phyloP scores from a whole-genome alignment of 2,888 invertebrate genomes.

The Drosophila setosimentum region DNA sequence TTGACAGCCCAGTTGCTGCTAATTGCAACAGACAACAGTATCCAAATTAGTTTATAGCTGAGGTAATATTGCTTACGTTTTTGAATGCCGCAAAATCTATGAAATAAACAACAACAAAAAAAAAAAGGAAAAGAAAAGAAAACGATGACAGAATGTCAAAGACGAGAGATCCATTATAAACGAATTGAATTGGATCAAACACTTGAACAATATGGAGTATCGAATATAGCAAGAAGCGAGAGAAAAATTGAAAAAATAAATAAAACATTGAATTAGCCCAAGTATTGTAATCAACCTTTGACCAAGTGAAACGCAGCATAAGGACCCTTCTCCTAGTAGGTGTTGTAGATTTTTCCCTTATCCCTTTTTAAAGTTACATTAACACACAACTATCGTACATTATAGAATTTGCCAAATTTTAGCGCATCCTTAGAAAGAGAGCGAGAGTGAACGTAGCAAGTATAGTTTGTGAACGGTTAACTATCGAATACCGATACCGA shows the following conservation, averaged over 20 bases:
- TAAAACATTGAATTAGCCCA: slow-evolving; percentile 38
- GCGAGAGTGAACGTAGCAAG: slow-evolving; percentile 16
- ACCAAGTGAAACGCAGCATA: slow-evolving; percentile 55
- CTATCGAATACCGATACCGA: slow-evolving; percentile 55
- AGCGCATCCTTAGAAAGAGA: slow-evolving; percentile 53
- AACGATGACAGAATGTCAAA: slow-evolving; percentile 35
- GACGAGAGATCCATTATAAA: slow-evolving; percentile 48
- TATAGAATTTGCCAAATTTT: slow-evolving; percentile 77
- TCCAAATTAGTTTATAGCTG: slow-evolving; percentile 47
- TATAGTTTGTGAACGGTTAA: slow-evolving; percentile 36
- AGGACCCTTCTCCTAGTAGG: slow-evolving; percentile 52
- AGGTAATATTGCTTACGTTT: slow-evolving; percentile 19
- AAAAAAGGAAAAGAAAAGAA: slow-evolving; percentile 3
- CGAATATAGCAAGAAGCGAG: slow-evolving; percentile 49
- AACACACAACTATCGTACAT: slow-evolving; percentile 36
- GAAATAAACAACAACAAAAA: too few relatives aligned
- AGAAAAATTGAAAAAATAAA: neutral
- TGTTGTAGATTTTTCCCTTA: slow-evolving; percentile 43
- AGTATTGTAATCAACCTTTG: slow-evolving; percentile 57
- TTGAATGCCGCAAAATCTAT: slow-evolving; percentile 39
- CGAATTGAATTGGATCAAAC: slow-evolving; percentile 47
- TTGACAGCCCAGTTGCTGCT: slow-evolving; percentile 24
- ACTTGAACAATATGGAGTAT: slow-evolving; percentile 55
- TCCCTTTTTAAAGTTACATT: slow-evolving; percentile 26
- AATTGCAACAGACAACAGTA: slow-evolving; percentile 34